A percentile compares a stretch with the other conserved stretches of the same genome.
Conservation (phyloP, 2,888 invertebrate genomes). For the Acheta domesticus region DNA sequence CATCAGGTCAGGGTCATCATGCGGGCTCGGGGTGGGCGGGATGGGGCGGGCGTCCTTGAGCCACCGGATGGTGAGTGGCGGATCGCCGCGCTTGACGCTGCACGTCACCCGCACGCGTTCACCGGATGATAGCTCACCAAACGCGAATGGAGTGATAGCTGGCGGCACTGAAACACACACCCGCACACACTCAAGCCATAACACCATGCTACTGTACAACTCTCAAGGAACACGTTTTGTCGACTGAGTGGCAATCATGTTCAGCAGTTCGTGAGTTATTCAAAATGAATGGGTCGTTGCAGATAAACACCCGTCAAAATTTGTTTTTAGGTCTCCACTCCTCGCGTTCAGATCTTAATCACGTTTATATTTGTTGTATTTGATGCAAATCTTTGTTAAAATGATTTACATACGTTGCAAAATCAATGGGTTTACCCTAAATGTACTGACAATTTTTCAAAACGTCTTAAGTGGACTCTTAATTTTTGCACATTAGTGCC, state of each 20-base stretch:
- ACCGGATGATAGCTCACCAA: slow-evolving; percentile 53
- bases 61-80: slow-evolving; percentile 45
- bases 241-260: neutral
- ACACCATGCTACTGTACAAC: neutral
- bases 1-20: slow-evolving; percentile 38
- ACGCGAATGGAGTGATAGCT: slow-evolving; percentile 51
- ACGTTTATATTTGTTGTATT: neutral
- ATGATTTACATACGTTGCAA: no score
- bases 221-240: neutral
- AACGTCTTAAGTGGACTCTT: no score
- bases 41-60: slow-evolving; percentile 44
- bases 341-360: no score
- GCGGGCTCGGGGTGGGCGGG: slow-evolving; percentile 24
- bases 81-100: slow-evolving; percentile 45
- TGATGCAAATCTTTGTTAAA: neutral
- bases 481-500: no score
- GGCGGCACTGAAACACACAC: slow-evolving; percentile 45
- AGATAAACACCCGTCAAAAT: no score
- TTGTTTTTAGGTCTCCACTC: no score
- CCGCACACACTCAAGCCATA: slow-evolving; percentile 31
- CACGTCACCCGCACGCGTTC: slow-evolving; percentile 47
- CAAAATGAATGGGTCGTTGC: no score
- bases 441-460: no score
- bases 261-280: neutral
- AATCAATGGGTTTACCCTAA: no score